Percentiles rank a stretch among this genome's conserved stretches.
phyloP scores from a whole-genome alignment of 2,888 invertebrate genomes.

The Harpagoxenus sublaevis region DNA sequence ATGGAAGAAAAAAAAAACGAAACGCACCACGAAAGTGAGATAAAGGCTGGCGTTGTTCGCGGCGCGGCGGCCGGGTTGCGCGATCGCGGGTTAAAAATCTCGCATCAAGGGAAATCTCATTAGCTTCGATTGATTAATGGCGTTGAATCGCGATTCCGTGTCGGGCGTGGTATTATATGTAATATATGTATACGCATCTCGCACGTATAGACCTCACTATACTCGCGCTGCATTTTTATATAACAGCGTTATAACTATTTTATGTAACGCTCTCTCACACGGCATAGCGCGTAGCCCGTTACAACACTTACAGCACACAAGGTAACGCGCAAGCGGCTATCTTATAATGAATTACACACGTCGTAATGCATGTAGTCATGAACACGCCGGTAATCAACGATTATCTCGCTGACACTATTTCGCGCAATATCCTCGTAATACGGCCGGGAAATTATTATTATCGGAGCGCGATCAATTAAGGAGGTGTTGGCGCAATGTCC shows the following conservation, averaged over 20 bases:
- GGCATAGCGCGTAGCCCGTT: constrained; percentile 5
- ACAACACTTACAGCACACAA: constrained; percentile 10
- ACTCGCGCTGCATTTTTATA: constrained; percentile 27
- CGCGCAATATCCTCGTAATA: constrained; percentile 42
- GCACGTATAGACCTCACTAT: background rate
- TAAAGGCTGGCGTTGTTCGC: background rate
- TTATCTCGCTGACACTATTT: constrained; percentile 45
- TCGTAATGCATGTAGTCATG: constrained; percentile 40
- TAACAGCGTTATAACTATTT: constrained; percentile 43
- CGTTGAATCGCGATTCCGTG: background rate
- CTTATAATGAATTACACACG: constrained; percentile 52
- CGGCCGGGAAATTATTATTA: constrained; percentile 14
- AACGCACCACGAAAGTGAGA: background rate
- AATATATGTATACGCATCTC: background rate
- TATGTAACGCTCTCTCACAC: constrained; percentile 53
- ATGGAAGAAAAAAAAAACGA: background rate
- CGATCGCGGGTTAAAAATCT: background rate
- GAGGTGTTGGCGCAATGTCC: too few species aligned
- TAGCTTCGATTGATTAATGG: constrained; percentile 10
- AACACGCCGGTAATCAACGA: constrained; percentile 27
- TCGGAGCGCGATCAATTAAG: constrained; percentile 7
- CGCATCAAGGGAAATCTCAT: constrained; percentile 21
- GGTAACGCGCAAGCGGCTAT: constrained; percentile 42
- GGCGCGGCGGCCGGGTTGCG: background rate
- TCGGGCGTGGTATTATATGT: background rate